Base-by-base conservation (phyloP, 1,140 invertebrate species). In the Drosophila nikananu region DNA sequence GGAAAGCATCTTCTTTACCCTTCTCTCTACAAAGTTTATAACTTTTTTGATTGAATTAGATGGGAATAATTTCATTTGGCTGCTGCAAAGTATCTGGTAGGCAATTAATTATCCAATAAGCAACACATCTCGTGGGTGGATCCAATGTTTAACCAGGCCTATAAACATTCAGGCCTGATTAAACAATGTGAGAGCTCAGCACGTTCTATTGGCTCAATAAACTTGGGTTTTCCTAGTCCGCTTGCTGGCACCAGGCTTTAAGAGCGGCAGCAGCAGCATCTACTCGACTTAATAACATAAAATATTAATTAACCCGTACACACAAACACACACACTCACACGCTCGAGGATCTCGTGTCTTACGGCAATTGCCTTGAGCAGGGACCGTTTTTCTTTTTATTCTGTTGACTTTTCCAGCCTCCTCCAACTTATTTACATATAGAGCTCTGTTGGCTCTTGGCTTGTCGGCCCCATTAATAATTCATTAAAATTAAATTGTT, bases 401-500 rank as follows among this genome's bases (percentile, higher is more conserved):
- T 67, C 67, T 59, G 65, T 65, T 70, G 44, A 48, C 72, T 70
- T 58, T 62, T 79, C 23, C 59, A 39, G 46, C 35, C 55, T 46
- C 54, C 54, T n/a, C 23, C 71, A 52, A 39, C 62, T 44, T 66
- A 55, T 87, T 70, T 72, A 55, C 74, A 73, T 73, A 73, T 61
- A 73, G 61, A 61, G 61, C 41, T 58, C 63, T 51, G 77, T 80
- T 84, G 72, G 59, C 44, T 62, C 39, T 65, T 37, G 54, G 73
- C 75, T 77, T 39, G 59, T 44, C 72, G 66, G 67, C 52, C 59
- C 81, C 81, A 71, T 89, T 89, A 79, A 89, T 89, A 90, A 89
- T 89, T 90, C 86, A 90, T 84, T 89, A 81, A 90, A 89, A 89
- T 89, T 89, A 89, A 90, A 89, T 89, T 89, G 86, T 89, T 90